These are phyloP conservation scores for Minunthozetes semirufus DNA, from an alignment of 2,888 invertebrate genomes.

Conservation along the genomic window DNA sequence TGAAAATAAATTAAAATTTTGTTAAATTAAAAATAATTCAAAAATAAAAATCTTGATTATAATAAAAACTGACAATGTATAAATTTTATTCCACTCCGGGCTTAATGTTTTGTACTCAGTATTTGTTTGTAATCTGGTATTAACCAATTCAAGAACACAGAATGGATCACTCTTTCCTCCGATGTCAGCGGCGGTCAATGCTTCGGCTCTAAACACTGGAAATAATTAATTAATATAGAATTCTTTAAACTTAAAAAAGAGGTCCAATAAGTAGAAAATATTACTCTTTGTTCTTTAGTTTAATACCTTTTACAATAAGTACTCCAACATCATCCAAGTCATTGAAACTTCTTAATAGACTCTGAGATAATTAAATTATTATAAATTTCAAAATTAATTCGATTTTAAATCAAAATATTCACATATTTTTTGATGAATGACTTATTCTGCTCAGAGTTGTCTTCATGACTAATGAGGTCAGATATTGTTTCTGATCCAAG, in stretches of 20 bases:
- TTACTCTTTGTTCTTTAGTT: too few species aligned
- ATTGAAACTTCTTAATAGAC: slow-evolving; percentile 62
- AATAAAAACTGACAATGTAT: slow-evolving; percentile 73
- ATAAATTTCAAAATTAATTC: slow-evolving; percentile 34
- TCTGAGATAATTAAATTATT: slow-evolving; percentile 51
- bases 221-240: too few species aligned
- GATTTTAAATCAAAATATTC: neutral
- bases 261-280: neutral
- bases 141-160: slow-evolving; percentile 90
- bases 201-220: slow-evolving; percentile 68
- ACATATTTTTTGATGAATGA: slow-evolving; percentile 18
- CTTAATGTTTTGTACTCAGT: slow-evolving; percentile 95
- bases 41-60: slow-evolving; percentile 29
- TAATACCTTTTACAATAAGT: slow-evolving; percentile 71
- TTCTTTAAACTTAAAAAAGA: too few species aligned
- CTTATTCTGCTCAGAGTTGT: slow-evolving; percentile 61
- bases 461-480: slow-evolving; percentile 75
- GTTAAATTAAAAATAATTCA: slow-evolving; percentile 6
- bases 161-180: slow-evolving; percentile 98
- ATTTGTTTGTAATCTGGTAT: slow-evolving; percentile 90
- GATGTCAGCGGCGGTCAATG: slow-evolving; percentile 85
- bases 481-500: slow-evolving; percentile 71
- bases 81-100: slow-evolving; percentile 98
- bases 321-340: slow-evolving; percentile 82
- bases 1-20: neutral